Evolutionary conservation across 2,888 invertebrate species (phyloP), one percentile per base, ranked within the genome.

Genomic region (Agonopterix heracliana): DNA sequence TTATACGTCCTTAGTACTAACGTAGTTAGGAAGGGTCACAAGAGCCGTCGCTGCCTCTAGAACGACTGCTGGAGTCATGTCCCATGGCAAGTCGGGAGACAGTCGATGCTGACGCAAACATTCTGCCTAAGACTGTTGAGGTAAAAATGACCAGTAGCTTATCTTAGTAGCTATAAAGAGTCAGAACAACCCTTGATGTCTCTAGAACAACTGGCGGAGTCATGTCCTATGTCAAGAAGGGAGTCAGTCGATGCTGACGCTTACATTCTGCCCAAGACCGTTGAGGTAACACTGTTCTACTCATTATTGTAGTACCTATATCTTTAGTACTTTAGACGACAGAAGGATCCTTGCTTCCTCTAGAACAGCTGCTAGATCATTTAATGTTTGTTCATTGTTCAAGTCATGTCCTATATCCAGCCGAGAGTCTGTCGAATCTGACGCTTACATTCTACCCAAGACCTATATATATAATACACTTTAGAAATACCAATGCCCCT

Each of bases 351-450:
- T 49, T 51, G 51, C 64, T 92, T 55, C 95, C 95, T 0, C 69
- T 95, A 26, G 83, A 91, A 42, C 81, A 92, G 60, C 79, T 95
- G 2, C 61, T 93, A 1, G 76, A n/a, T n/a, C n/a, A n/a, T n/a
- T n/a, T n/a, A n/a, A n/a, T n/a, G n/a, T n/a, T n/a, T n/a, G n/a
- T n/a, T n/a, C n/a, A n/a, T n/a, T n/a, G n/a, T n/a, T n/a, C n/a
- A n/a, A 81, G 45, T 90, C 91, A 34, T 95, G 94, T 68, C 92
- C 93, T 0, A 74, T 93, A 48, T 63, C 84, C 9, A 80, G 86
- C 9, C 81, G 82, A 13, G 84, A 85, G 46, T 76, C 46, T 57
- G 78, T 52, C 48, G 76, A 81, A 5, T 79, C 90, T 4, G 88
- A 90, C 0, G 76, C 91, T 49, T 76, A 78, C 43, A 81, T 81